Conservation (phyloP, 2,888 invertebrate species). For the Heliconius ethilla region DNA sequence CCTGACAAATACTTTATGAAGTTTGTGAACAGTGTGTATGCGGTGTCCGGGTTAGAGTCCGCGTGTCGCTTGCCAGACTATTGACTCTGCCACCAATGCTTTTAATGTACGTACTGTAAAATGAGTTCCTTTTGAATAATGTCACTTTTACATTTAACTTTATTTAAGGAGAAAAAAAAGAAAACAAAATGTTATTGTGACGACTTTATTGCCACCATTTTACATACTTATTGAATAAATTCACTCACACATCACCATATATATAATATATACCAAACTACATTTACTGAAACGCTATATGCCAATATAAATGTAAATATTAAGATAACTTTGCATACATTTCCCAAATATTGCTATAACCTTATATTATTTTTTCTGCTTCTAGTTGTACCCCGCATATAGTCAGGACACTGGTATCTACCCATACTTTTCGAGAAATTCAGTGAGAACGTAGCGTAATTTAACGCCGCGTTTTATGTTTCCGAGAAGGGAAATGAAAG, state of each 20-base stretch:
- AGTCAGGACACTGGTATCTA: neutral
- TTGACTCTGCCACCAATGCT: neutral
- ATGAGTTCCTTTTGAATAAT: neutral
- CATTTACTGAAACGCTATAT: neutral
- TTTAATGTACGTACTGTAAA: neutral
- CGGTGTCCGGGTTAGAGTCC: too few species aligned
- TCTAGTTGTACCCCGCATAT: neutral
- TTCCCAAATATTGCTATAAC: constrained; percentile 7
- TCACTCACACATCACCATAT: constrained; percentile 16
- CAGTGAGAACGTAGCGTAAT: too few species aligned
- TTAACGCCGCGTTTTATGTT: too few species aligned
- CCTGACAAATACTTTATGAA: too few species aligned
- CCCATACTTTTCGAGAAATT: too few species aligned
- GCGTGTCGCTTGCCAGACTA: too few species aligned
- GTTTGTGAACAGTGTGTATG: too few species aligned
- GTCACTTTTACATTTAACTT: neutral
- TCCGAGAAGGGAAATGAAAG: too few species aligned
- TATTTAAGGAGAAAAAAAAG: neutral
- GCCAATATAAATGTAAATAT: constrained; percentile 7
- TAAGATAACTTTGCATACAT: constrained; percentile 16
- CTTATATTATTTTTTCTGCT: neutral
- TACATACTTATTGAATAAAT: constrained; percentile 10
- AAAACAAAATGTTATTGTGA: constrained; percentile 10
- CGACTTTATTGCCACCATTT: constrained; percentile 27
- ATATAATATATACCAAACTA: neutral